These are phyloP conservation scores for Mesoligia furuncula DNA, from an alignment of 2,888 invertebrate species.

Conservation along the genomic window DNA sequence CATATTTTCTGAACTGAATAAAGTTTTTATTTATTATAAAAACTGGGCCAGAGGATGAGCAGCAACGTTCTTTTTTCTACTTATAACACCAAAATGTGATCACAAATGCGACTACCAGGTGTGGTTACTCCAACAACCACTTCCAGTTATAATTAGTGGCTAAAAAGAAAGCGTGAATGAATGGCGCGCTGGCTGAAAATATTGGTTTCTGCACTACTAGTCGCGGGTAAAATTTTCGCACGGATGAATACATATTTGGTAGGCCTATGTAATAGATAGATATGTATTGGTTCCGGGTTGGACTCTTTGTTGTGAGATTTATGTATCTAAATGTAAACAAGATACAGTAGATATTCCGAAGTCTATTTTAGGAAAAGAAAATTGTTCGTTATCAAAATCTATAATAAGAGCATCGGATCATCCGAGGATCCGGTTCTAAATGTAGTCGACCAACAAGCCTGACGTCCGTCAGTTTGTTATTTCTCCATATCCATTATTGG, in stretches of 20 bases:
- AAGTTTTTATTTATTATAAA: too few relatives aligned
- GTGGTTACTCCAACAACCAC: neutral
- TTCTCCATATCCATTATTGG: conserved; percentile 42
- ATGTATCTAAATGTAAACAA: conserved; percentile 18
- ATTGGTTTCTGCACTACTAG: conserved; percentile 30
- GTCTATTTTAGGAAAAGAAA: neutral
- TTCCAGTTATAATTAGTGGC: neutral
- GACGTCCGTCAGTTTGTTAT: conserved; percentile 25
- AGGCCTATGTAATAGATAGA: conserved; percentile 12
- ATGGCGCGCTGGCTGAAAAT: conserved; percentile 9
- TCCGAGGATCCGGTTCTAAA: neutral
- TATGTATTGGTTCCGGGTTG: conserved; percentile 27
- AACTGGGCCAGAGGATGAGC: too few relatives aligned
- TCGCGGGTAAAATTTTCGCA: conserved; percentile 31
- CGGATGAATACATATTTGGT: conserved; percentile 37
- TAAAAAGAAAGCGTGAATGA: conserved; percentile 13
- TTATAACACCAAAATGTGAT: neutral
- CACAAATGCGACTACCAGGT: neutral
- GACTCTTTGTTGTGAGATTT: conserved; percentile 32
- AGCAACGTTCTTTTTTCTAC: too few relatives aligned
- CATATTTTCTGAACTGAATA: too few relatives aligned
- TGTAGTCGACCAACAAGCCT: conserved; percentile 13
- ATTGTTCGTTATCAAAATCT: neutral
- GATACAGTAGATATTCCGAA: neutral
- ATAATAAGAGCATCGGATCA: neutral